A percentile compares a stretch with the other conserved stretches of the same genome.
Evolutionary conservation across 2,797 vertebrate genomes (phyloP).

Genomic region (Notamacropus eugenii): DNA sequence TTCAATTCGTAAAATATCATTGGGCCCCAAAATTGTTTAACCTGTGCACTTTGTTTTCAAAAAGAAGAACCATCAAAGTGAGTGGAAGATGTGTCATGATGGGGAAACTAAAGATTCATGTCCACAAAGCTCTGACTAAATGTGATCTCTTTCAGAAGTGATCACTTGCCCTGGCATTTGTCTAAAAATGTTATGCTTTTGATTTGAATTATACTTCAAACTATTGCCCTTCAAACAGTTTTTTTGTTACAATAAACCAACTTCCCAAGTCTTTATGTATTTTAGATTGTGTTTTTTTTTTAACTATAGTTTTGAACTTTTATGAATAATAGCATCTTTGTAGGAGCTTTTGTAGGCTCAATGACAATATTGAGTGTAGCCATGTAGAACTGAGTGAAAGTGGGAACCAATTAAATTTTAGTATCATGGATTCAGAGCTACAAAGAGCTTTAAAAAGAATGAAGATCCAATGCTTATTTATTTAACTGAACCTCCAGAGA

Average conservation of each 20-base stretch:
- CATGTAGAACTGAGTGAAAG: neutral
- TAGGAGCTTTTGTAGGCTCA: constrained; percentile 15
- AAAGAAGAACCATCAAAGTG: constrained; percentile 31
- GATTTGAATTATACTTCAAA: constrained; percentile 21
- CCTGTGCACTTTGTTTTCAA: constrained; percentile 54
- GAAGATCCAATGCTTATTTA: neutral
- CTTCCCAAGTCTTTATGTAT: constrained; percentile 20
- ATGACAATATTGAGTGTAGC: constrained; percentile 9
- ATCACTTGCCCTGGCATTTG: constrained; percentile 29
- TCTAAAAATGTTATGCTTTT: constrained; percentile 6
- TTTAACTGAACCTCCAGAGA: neutral
- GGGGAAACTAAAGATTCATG: constrained; percentile 56
- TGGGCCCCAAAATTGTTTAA: constrained; percentile 44
- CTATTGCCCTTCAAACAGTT: neutral
- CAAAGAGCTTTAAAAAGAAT: neutral
- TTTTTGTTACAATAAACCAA: neutral
- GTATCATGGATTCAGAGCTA: neutral
- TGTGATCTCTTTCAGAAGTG: constrained; percentile 40
- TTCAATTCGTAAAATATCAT: constrained; percentile 47
- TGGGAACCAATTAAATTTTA: constrained; percentile 11
- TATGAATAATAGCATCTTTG: neutral
- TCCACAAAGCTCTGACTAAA: neutral
- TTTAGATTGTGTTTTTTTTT: constrained; percentile 23
- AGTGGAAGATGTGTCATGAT: constrained; percentile 23
- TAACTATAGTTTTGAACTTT: constrained; percentile 30